Evolutionary conservation across 37 sponge, comb jelly and placozoan genomes (phyloP).

Genomic region (Agelas oroides): DNA sequence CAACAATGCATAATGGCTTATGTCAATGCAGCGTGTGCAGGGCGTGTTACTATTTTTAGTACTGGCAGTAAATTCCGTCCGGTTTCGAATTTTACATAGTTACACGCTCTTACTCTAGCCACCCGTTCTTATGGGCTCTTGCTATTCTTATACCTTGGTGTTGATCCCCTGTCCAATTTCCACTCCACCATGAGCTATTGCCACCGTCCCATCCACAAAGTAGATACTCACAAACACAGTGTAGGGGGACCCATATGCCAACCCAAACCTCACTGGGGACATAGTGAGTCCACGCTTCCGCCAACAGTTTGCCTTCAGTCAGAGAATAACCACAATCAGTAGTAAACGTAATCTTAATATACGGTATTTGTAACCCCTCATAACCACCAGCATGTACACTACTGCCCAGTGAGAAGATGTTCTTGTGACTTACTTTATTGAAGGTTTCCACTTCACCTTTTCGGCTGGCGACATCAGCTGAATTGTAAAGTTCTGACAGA

Average conservation of each 20-base stretch:
- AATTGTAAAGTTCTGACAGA: conserved; percentile 46
- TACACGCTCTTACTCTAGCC: not conserved
- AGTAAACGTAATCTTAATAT: not conserved
- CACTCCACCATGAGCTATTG: conserved; percentile 75
- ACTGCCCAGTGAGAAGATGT: no score
- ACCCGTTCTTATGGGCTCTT: no score
- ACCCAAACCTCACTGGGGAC: conserved; percentile 60
- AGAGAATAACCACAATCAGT: not conserved
- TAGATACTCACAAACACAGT: conserved; percentile 72
- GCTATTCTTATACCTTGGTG: conserved; percentile 71
- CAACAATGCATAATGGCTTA: no score
- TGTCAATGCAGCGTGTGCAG: no score
- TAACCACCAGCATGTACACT: no score
- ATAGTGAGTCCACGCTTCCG: conserved; percentile 65
- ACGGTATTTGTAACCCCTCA: no score
- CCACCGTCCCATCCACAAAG: conserved; percentile 79
- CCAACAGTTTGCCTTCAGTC: conserved; percentile 81
- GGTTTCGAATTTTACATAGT: no score
- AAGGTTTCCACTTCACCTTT: conserved; percentile 43
- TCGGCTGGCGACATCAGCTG: conserved; percentile 67
- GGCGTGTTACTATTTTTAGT: no score
- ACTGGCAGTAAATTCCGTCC: no score
- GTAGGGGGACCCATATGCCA: conserved; percentile 50
- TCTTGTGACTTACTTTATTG: conserved; percentile 44
- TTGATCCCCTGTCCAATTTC: conserved; percentile 88